These are phyloP conservation scores for Selenia dentaria DNA, from an alignment of 2,888 invertebrate species.

Conservation along the genomic window DNA sequence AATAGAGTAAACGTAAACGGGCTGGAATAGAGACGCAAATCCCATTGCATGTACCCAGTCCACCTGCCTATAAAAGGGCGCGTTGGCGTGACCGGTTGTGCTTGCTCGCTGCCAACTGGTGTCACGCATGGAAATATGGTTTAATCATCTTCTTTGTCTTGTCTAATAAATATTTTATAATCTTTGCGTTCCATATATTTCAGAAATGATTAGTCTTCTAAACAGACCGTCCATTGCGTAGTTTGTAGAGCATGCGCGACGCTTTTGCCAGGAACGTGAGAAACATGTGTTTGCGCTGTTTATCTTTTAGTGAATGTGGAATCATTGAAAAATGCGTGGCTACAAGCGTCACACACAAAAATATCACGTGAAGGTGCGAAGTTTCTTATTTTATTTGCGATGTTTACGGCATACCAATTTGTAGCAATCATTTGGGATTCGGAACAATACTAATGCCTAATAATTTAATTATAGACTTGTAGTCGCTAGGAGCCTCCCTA, in stretches of 20 bases:
- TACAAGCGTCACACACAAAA: slow-evolving; percentile 3
- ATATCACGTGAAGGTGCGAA: neutral
- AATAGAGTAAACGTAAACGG: neutral
- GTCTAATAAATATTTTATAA: too few species aligned
- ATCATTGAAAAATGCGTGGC: neutral
- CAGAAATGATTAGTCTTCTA: neutral
- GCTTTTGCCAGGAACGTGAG: neutral
- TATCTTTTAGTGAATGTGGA: neutral
- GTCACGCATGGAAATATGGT: slow-evolving; percentile 6
- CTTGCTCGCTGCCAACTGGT: neutral
- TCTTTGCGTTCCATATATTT: too few species aligned
- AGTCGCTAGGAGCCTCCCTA: too few species aligned
- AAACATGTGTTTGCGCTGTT: neutral
- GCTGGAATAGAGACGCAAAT: slow-evolving; percentile 2
- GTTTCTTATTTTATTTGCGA: neutral
- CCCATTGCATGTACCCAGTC: neutral
- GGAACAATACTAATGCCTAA: too few species aligned
- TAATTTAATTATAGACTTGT: too few species aligned
- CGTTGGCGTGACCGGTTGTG: neutral
- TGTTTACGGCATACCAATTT: neutral
- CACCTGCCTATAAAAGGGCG: neutral
- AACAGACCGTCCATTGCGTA: neutral
- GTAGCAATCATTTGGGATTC: neutral
- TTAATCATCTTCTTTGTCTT: slow-evolving; percentile 2
- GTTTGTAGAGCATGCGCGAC: neutral